phyloP scores from a whole-genome alignment of 2,888 invertebrate genomes.

The Gibbula magus region DNA sequence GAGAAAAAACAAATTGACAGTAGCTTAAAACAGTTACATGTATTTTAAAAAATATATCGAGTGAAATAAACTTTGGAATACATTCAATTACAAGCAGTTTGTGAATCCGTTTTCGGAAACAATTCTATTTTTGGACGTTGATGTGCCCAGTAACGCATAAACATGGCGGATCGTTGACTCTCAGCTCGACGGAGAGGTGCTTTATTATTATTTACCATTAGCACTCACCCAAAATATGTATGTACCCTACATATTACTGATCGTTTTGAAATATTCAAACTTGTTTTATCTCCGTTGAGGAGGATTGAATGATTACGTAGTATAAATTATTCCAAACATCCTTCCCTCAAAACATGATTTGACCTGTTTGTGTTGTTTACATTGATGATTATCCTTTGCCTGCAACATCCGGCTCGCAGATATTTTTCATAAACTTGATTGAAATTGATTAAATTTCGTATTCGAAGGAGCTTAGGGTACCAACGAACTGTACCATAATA shows the following conservation, averaged over 20 bases:
- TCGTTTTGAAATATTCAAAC: not conserved
- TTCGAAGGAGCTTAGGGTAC: no score
- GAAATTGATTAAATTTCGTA: no score
- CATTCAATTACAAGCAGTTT: not conserved
- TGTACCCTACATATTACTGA: not conserved
- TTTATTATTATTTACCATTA: not conserved
- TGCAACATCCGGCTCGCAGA: no score
- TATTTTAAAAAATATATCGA: not conserved
- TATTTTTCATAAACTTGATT: no score
- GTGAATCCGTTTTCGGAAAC: not conserved
- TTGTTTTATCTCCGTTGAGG: not conserved
- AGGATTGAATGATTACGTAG: not conserved
- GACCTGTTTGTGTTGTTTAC: not conserved
- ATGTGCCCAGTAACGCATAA: constrained; percentile 26
- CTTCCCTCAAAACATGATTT: not conserved
- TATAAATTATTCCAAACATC: no score
- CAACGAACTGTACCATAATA: no score
- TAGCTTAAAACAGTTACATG: not conserved
- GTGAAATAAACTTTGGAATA: not conserved
- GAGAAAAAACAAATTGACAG: not conserved
- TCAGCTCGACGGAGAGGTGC: no score
- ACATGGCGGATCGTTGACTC: constrained; percentile 4
- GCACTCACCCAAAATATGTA: not conserved
- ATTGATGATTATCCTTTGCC: not conserved
- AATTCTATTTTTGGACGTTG: not conserved